A percentile compares a stretch with the other conserved stretches of the same genome.
These are phyloP conservation scores for Stratiomys singularior DNA, from an alignment of 2,888 invertebrate genomes.

Conservation along the genomic window DNA sequence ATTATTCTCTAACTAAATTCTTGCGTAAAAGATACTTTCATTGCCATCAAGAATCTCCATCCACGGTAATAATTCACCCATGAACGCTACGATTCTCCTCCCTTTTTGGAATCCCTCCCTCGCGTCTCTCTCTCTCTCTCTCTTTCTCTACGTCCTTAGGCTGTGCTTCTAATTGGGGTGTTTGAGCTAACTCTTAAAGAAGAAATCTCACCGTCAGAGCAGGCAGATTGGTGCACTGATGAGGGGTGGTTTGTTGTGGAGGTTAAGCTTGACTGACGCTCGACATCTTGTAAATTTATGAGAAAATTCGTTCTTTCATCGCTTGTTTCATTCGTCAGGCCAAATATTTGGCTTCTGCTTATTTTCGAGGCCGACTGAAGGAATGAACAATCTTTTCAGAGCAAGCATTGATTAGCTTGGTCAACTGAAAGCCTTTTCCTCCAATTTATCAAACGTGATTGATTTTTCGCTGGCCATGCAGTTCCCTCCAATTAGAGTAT, in stretches of 20 bases:
- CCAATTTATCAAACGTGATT: too few species aligned
- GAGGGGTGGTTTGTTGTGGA: background rate
- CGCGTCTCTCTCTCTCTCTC: background rate
- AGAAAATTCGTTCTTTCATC: constrained; percentile 19
- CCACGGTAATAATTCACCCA: constrained; percentile 12
- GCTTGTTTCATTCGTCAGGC: too few species aligned
- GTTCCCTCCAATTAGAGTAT: too few species aligned
- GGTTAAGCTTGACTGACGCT: constrained; percentile 1
- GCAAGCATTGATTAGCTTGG: too few species aligned
- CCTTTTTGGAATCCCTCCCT: constrained; percentile 12
- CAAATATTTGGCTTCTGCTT: too few species aligned
- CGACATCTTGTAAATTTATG: constrained; percentile 36
- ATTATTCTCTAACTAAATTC: background rate
- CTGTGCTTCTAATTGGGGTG: background rate
- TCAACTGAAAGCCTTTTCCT: too few species aligned
- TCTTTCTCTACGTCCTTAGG: background rate
- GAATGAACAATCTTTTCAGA: too few species aligned
- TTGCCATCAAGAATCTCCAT: constrained; percentile 22
- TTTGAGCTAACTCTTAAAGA: background rate
- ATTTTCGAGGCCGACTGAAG: too few species aligned
- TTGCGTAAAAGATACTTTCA: constrained; percentile 19
- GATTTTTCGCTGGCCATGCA: too few species aligned
- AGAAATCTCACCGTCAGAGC: background rate
- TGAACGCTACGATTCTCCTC: background rate
- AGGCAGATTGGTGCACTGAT: background rate